A percentile compares a stretch with the other conserved stretches of the same genome.
These are phyloP conservation scores for Xenotilapia caudafasciata DNA, from an alignment of 2,113 vertebrate genomes.

Conservation along the genomic window DNA sequence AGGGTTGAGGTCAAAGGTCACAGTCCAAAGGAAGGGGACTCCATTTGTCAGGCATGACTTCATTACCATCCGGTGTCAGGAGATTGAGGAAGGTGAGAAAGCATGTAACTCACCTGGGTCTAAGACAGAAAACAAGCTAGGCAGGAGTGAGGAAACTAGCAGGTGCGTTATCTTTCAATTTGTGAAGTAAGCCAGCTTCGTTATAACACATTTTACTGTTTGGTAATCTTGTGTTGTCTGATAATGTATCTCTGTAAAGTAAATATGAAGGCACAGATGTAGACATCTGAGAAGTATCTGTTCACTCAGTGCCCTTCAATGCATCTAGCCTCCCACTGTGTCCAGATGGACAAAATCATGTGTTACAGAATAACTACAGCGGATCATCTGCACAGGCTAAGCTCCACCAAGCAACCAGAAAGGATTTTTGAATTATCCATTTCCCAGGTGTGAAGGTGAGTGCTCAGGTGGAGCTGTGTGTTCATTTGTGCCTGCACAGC, in stretches of 20 bases:
- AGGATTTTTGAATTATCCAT: neutral
- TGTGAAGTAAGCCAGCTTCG: neutral
- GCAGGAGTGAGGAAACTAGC: neutral
- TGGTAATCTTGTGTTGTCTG: neutral
- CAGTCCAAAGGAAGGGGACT: neutral
- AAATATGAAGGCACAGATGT: neutral
- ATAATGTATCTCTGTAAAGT: neutral
- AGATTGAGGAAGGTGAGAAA: neutral
- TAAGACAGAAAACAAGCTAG: neutral
- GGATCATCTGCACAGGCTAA: slow-evolving; percentile 4
- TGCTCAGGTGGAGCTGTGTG: neutral
- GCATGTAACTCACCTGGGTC: neutral
- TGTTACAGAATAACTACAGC: neutral
- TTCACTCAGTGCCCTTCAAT: neutral
- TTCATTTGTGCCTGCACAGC: neutral
- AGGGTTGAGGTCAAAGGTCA: neutral
- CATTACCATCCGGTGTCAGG: neutral
- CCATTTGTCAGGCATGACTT: neutral
- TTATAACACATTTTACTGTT: neutral
- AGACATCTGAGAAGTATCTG: neutral
- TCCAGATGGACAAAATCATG: neutral
- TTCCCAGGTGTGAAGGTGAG: neutral
- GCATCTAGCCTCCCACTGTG: neutral
- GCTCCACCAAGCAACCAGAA: neutral
- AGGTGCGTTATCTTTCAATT: neutral